A percentile compares a stretch with the other conserved stretches of the same genome.
phyloP scores from a whole-genome alignment of 2,797 vertebrate genomes.

The Kryptopterus vitreolus region DNA sequence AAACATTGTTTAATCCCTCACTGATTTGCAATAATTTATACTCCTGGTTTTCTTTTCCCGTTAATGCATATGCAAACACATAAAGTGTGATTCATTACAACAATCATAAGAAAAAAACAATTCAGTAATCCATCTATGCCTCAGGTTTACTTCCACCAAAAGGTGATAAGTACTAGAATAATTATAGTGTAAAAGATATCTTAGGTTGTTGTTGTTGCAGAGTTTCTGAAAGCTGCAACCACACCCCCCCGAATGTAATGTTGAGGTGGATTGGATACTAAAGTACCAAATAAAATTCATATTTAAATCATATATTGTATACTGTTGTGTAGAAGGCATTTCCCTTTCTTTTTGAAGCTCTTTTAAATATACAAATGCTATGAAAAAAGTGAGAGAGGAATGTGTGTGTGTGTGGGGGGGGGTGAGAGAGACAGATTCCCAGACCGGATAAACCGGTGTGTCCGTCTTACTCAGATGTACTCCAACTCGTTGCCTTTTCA shows the following conservation, averaged over 20 bases:
- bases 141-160: neutral
- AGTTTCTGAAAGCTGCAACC: neutral
- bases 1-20: no score
- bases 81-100: neutral
- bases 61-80: neutral
- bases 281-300: neutral
- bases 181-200: neutral
- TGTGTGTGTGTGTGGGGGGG: neutral
- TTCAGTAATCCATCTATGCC: neutral
- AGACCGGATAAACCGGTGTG: slow-evolving; percentile 30
- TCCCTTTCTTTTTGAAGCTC: neutral
- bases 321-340: neutral
- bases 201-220: neutral
- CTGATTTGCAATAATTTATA: neutral
- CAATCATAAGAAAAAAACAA: neutral
- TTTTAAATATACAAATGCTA: slow-evolving; percentile 17
- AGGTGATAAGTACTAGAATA: neutral
- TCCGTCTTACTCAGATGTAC: slow-evolving; percentile 14
- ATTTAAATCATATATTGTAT: neutral
- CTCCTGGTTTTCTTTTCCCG: neutral
- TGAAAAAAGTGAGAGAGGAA: neutral
- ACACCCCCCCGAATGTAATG: neutral
- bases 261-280: neutral
- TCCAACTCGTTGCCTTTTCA: neutral
- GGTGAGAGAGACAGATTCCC: neutral